Evolutionary conservation across 2,888 invertebrate species (phyloP).

Genomic region (Rhingia rostrata): DNA sequence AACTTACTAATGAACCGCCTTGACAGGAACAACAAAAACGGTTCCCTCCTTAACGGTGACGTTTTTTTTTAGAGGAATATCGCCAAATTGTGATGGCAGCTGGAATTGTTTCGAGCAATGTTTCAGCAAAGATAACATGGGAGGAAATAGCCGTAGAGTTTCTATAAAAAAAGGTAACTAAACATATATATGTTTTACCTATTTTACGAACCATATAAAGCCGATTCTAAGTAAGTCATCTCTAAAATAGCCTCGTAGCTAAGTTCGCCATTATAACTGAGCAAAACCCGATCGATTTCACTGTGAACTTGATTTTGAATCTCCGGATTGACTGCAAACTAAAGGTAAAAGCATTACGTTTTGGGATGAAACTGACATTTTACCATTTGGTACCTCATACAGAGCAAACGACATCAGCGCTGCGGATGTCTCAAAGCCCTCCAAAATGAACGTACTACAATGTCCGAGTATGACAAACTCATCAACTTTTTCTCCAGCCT

Average conservation of each 20-base stretch:
- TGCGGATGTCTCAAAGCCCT: slow-evolving; percentile 80
- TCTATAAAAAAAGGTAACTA: slow-evolving; percentile 65
- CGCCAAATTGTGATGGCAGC: slow-evolving; percentile 75
- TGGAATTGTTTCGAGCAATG: slow-evolving; percentile 77
- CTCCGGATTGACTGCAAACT: slow-evolving; percentile 69
- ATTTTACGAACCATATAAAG: slow-evolving; percentile 75
- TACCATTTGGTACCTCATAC: slow-evolving; percentile 76
- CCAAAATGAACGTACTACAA: slow-evolving; percentile 77
- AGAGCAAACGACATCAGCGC: slow-evolving; percentile 78
- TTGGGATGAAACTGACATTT: background rate
- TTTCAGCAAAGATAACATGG: slow-evolving; percentile 78
- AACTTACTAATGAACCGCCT: slow-evolving; percentile 78
- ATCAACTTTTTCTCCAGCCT: slow-evolving; percentile 73
- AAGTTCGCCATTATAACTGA: slow-evolving; percentile 70
- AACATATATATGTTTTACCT: background rate
- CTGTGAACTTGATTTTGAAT: slow-evolving; percentile 75
- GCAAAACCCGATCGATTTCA: slow-evolving; percentile 77
- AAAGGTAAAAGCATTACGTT: background rate
- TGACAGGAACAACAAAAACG: slow-evolving; percentile 77
- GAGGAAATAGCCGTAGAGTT: slow-evolving; percentile 78
- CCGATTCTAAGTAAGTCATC: slow-evolving; percentile 77
- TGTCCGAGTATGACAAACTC: slow-evolving; percentile 76
- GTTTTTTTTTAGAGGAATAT: slow-evolving; percentile 11
- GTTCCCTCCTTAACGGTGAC: slow-evolving; percentile 73
- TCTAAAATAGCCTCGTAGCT: slow-evolving; percentile 75